Base-by-base conservation (phyloP, 2,113 vertebrate species). In the Syngnathoides biaculeatus region DNA sequence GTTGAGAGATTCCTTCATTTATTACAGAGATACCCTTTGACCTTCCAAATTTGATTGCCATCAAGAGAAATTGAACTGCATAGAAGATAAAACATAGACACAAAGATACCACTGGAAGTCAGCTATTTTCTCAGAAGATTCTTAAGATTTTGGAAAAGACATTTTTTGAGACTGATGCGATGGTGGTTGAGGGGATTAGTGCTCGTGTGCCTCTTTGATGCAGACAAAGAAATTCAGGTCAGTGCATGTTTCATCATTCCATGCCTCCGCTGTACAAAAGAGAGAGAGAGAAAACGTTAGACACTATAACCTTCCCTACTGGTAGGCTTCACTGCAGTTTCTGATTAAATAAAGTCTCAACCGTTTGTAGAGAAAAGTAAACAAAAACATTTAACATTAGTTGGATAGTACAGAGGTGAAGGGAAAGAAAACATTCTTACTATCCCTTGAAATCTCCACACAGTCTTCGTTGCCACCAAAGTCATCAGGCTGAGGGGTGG, bases 381-480 rank as follows among this genome's bases (percentile, higher is more conserved):
- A 7, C 38, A 12, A 59, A 59, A 30, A 59, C 20, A 39, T 39
- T 9, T 38, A 9, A 22, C 20, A 22, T 3, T 4, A n/a, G 9
- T 22, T 26, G 8, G 13, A 12, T 2, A 7, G 52, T 10, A 4
- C 52, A 55, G n/a, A 13, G 58, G 2, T 3, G 10, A 19, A 14
- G 17, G 38, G n/a, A 60, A 40, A 60, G 35, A 60, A 42, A 8
- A 42, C 4, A 42, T 42, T 13, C 60, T 62, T 62, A 62, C 60
- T 26, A 2, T 0, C 0, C 14, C 5, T 1, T 10, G 17, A 4
- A 45, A 62, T 62, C 60, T 62, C 60, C 13, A 24, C 13, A 26
- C 60, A 62, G 6, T 62, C 40, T 15, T 62, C 60, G 1, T 0
- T 0, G 38, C 0, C 7, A 0, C 0, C 0, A 26, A 62, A 62